Base-by-base conservation (phyloP, 2,888 invertebrate genomes). In the Adelognathus sp. region DNA sequence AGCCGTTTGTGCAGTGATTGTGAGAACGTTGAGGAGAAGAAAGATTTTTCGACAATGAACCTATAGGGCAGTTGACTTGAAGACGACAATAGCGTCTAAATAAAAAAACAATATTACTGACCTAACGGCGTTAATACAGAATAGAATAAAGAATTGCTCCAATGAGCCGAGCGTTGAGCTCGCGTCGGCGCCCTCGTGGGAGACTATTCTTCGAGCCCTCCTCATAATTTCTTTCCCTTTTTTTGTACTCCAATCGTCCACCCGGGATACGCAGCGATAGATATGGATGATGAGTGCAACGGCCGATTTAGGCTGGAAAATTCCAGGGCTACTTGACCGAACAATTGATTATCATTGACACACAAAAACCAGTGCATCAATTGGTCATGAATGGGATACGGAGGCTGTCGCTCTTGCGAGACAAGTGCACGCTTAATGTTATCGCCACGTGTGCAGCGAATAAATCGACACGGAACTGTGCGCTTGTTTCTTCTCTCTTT, bases 301-400 rank as follows among this genome's bases (percentile, higher is more conserved):
- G 64, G 18, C 24, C 63, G 54, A 64, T 73, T 56, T 63, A 36
- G 64, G 39, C 33, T 63, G 58, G 36, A 50, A 56, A 46, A 66
- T 73, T 67, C 56, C 56, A 7, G 41, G 76, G 80, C 82, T 85
- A 85, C 86, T 89, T 87, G 86, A 87, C 52, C 82, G 78, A 78
- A 76, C 87, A 88, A 88, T 89, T 88, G 88, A 81, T 86, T 83
- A 84, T 88, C 87, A 86, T 85, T 86, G 86, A 85, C 84, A 85
- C 82, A 85, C 83, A 87, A 87, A 88, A 88, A 83, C 82, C 71
- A 82, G 58, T 73, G 80, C 83, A 83, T 79, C 74, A 80, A 80
- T 76, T 73, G 78, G 81, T 76, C 75, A 84, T 81, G 60, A 72
- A 64, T 39, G 56, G 21, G 11, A 52, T 29, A 21, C 24, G 29